Percentiles rank a stretch among this genome's conserved stretches.
Evolutionary conservation across 2,888 invertebrate species (phyloP).

Genomic region (Punctoribates punctum): DNA sequence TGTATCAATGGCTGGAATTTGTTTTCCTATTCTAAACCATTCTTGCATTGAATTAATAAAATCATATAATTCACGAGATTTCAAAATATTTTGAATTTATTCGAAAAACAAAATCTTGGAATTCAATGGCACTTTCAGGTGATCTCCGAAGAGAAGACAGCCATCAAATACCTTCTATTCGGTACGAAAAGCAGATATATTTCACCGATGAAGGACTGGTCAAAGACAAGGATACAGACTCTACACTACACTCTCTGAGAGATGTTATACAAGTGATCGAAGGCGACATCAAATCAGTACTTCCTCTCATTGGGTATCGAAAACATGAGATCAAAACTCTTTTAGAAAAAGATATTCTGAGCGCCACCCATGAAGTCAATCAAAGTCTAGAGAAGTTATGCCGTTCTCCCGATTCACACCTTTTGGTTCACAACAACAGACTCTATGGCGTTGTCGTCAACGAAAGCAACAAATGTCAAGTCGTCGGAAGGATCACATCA

Average conservation of each 20-base stretch:
- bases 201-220: background rate
- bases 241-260: background rate
- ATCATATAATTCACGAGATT: too few relatives aligned
- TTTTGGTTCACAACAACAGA: background rate
- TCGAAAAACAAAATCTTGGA: too few relatives aligned
- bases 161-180: background rate
- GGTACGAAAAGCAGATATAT: background rate
- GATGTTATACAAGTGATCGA: background rate
- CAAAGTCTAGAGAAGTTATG: background rate
- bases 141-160: background rate
- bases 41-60: too few relatives aligned
- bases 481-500: background rate
- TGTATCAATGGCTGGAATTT: too few relatives aligned
- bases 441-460: background rate
- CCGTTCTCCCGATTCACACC: background rate
- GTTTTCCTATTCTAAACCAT: too few relatives aligned
- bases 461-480: background rate
- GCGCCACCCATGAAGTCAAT: background rate
- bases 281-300: background rate
- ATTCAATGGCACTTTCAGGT: constrained; percentile 11
- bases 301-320: background rate
- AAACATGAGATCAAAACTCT: background rate
- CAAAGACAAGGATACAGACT: background rate
- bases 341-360: background rate
- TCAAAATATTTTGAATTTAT: too few relatives aligned